A percentile compares a stretch with the other conserved stretches of the same genome.
phyloP scores from a whole-genome alignment of 2,113 vertebrate genomes.

The Pseudolaguvia tuberculata region DNA sequence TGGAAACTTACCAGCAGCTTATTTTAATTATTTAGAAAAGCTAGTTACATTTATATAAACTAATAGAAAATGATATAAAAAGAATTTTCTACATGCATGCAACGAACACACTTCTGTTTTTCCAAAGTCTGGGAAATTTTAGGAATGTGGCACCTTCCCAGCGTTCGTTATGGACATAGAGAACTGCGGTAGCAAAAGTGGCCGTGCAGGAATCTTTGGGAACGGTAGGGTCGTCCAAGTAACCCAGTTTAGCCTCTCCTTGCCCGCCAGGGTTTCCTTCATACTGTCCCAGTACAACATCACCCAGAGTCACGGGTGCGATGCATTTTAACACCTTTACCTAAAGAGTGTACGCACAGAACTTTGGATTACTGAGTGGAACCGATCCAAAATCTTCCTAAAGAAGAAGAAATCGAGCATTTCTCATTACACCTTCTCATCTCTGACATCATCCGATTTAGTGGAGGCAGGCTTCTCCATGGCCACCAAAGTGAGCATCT shows the following conservation, averaged over 20 bases:
- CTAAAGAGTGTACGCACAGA: not conserved
- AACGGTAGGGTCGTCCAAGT: constrained; percentile 82
- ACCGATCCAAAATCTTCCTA: not conserved
- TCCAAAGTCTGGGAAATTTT: too few species aligned
- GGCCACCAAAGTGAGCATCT: constrained; percentile 87
- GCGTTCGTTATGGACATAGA: constrained; percentile 81
- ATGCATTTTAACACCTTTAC: constrained; percentile 70
- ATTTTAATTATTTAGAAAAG: too few species aligned
- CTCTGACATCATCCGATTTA: constrained; percentile 81
- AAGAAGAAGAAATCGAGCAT: too few species aligned
- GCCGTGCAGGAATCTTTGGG: constrained; percentile 76
- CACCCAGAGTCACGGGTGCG: constrained; percentile 59
- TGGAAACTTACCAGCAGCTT: too few species aligned
- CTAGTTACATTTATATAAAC: too few species aligned
- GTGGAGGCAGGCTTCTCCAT: constrained; percentile 92
- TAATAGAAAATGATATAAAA: too few species aligned
- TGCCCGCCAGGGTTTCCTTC: constrained; percentile 76
- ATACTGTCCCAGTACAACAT: constrained; percentile 86
- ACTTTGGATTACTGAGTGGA: not conserved
- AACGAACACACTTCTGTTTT: too few species aligned
- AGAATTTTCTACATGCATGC: too few species aligned
- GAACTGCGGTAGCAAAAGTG: constrained; percentile 77
- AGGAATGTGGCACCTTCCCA: constrained; percentile 8
- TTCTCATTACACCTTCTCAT: constrained; percentile 78
- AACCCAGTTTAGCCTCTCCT: constrained; percentile 78